Base-by-base conservation (phyloP, 2,888 invertebrate genomes). In the Parnassius apollo region DNA sequence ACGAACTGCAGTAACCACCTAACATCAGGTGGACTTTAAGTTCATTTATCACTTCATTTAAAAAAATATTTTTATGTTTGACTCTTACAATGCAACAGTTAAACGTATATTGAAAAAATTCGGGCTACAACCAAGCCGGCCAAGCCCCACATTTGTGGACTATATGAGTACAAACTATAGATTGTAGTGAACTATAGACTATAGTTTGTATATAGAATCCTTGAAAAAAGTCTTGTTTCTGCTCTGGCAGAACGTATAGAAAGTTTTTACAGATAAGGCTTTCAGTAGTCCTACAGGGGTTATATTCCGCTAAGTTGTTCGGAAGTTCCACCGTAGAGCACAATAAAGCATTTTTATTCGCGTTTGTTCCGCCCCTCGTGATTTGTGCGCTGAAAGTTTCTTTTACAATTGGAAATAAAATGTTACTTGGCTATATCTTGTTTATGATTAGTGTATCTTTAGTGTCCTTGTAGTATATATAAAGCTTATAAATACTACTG, bases 311-410 rank as follows among this genome's bases (percentile, higher is more conserved):
- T 50, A 50, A 59, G 42, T 60, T 55, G 60, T 59, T 63, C 46
- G 58, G 45, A 63, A 63, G 45, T 63, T 63, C 25, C 62, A 12
- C 49, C 59, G 55, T 51, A 13, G 51, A 55, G 55, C 9, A 59
- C 63, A 59, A 63, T 63, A 63, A 63, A 63, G 42, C 55, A 63
- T 63, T 63, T 63, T 63, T 63, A 63, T 56, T 59, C 22, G 46
- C 62, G 58, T 54, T 55, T 50, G 58, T 63, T 53, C 44, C 63
- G 45, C 50, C 51, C 59, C 54, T 50, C 12, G 63, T 59, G 63
- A 63, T 63, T 63, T 63, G 59, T 59, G 51, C 50, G 51, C 45
- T 46, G 59, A 63, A 59, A 63, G 59, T 63, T 63, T 59, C 55
- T 8, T 49, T n/a, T 55, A 35, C 55, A 45, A 58, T 22, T 35